Conservation (phyloP, 2,888 invertebrate species). For the Tenthredo distinguenda region DNA sequence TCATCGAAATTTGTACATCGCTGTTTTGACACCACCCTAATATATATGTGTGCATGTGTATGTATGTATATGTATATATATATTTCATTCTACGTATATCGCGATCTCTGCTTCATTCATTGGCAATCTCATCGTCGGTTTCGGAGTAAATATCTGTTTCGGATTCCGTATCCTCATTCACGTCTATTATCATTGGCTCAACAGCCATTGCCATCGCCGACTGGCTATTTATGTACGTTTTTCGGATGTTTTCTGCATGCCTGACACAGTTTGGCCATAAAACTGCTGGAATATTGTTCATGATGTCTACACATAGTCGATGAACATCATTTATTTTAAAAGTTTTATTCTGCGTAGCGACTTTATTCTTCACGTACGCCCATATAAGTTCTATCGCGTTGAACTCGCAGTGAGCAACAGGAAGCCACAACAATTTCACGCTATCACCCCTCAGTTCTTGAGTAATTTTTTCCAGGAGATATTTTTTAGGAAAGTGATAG, state of each 20-base stretch:
- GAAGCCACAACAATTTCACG: too few relatives aligned
- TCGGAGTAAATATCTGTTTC: background rate
- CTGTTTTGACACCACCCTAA: too few relatives aligned
- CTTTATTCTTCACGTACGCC: background rate
- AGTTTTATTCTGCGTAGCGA: background rate
- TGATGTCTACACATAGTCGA: background rate
- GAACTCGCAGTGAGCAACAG: background rate
- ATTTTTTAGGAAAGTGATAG: too few relatives aligned
- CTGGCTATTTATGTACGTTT: background rate
- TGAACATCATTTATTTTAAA: background rate
- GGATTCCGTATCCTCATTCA: background rate
- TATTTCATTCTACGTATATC: too few relatives aligned
- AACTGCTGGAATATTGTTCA: background rate
- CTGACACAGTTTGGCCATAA: background rate
- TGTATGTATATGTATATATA: too few relatives aligned
- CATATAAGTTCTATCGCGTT: background rate
- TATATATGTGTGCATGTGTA: too few relatives aligned
- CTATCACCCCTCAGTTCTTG: too few relatives aligned
- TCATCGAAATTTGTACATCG: too few relatives aligned
- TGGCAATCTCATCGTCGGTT: too few relatives aligned
- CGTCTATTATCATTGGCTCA: background rate
- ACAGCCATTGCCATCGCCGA: background rate
- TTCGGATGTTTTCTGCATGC: background rate
- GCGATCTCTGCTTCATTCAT: too few relatives aligned
- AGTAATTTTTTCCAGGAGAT: too few relatives aligned